These are phyloP conservation scores for Megalurothrips usitatus DNA, from an alignment of 2,888 invertebrate genomes.

Conservation along the genomic window DNA sequence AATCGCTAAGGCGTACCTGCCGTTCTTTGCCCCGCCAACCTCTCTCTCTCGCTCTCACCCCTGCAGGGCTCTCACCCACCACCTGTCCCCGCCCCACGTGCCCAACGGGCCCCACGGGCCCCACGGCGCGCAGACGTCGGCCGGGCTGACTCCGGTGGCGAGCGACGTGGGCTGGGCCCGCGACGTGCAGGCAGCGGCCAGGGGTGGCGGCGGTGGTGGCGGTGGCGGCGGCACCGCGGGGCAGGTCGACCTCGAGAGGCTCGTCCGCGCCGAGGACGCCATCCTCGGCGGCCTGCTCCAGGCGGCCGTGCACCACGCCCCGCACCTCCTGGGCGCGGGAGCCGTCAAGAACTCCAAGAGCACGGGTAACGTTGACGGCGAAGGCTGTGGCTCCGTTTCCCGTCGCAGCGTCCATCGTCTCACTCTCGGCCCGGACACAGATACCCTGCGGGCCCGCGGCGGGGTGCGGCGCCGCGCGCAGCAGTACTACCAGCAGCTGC, in stretches of 20 bases:
- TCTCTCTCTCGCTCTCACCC: conserved; percentile 39
- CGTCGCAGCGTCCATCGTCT: too few relatives aligned
- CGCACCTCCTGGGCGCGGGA: conserved; percentile 57
- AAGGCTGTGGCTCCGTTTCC: too few relatives aligned
- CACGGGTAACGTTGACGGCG: conserved; percentile 36
- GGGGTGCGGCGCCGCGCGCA: conserved; percentile 60
- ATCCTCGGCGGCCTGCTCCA: conserved; percentile 60
- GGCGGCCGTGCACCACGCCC: conserved; percentile 56
- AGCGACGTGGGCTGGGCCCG: conserved; percentile 32
- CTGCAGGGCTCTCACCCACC: conserved; percentile 64
- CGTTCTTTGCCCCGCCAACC: conserved; percentile 23
- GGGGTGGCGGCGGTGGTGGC: background rate
- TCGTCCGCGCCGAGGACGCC: conserved; percentile 63
- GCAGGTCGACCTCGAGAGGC: conserved; percentile 51
- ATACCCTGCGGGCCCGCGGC: conserved; percentile 55
- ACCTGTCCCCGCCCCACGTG: conserved; percentile 59
- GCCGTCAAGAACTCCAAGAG: conserved; percentile 57
- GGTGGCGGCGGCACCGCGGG: conserved; percentile 23
- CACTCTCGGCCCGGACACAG: conserved; percentile 45
- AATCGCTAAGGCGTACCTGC: too few relatives aligned
- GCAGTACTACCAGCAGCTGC: conserved; percentile 66
- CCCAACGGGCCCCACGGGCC: too few relatives aligned
- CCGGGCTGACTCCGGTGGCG: conserved; percentile 29
- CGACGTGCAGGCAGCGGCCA: conserved; percentile 5
- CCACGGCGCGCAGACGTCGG: conserved; percentile 28